A percentile compares a stretch with the other conserved stretches of the same genome.
Evolutionary conservation across 1,140 invertebrate genomes (phyloP).

Genomic region (Drosophila bocki): DNA sequence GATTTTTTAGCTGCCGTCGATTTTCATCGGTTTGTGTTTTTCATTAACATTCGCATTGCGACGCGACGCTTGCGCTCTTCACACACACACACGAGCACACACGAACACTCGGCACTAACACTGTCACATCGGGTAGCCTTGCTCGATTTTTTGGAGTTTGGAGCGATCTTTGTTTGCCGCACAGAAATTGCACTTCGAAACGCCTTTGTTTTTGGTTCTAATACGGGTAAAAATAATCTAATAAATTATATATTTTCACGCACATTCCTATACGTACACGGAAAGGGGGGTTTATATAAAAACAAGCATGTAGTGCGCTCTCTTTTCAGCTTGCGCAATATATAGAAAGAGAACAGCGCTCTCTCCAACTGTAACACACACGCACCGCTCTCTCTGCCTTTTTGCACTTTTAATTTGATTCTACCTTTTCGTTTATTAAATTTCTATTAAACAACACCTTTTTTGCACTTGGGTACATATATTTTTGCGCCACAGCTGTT

Average conservation of each 20-base stretch:
- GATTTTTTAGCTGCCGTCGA: conserved; percentile 28
- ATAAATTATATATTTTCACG: conserved; percentile 42
- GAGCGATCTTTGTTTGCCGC: conserved; percentile 25
- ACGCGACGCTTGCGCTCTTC: conserved; percentile 47
- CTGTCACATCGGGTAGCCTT: conserved; percentile 39
- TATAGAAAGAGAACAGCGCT: conserved; percentile 18
- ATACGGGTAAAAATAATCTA: conserved; percentile 29
- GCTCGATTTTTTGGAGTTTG: conserved; percentile 45
- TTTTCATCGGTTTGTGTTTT: conserved; percentile 44
- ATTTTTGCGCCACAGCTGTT: conserved; percentile 34
- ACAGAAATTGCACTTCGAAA: conserved; percentile 34
- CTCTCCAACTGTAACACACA: conserved; percentile 19
- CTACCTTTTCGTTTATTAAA: conserved; percentile 27
- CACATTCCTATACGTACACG: conserved; percentile 7
- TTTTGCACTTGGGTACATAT: conserved; percentile 36
- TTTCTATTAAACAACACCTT: conserved; percentile 46
- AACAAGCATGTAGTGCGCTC: conserved; percentile 25
- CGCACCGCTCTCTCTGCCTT: conserved; percentile 24
- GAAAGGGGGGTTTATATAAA: conserved; percentile 21
- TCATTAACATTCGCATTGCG: conserved; percentile 56
- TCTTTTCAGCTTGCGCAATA: conserved; percentile 48
- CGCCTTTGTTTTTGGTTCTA: conserved; percentile 35
- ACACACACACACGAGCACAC: background rate
- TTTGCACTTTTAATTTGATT: conserved; percentile 46
- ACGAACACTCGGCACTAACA: background rate